Evolutionary conservation across 2,797 vertebrate species (phyloP).

Genomic region (Hybognathus amarus): DNA sequence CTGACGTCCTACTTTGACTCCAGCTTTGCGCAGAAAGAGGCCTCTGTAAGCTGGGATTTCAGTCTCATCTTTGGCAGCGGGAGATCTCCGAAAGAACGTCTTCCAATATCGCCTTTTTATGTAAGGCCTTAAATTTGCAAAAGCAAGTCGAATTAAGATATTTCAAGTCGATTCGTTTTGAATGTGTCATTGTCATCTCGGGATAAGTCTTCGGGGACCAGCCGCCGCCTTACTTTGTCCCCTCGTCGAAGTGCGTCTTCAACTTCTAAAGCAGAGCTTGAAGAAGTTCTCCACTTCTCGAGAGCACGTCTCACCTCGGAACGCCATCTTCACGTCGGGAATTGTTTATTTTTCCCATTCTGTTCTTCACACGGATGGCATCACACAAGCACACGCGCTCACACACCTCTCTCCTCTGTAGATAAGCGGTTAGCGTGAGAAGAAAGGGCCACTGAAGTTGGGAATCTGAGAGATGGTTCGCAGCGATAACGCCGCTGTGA

Average conservation of each 20-base stretch:
- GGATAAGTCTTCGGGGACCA: conserved; percentile 22
- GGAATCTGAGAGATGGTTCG: conserved; percentile 73
- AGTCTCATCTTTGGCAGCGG: conserved; percentile 44
- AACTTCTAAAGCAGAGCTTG: conserved; percentile 24
- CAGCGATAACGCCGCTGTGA: conserved; percentile 76
- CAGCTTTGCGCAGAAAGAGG: conserved; percentile 49
- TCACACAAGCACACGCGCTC: conserved; percentile 32
- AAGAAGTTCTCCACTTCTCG: conserved; percentile 19
- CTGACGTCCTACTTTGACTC: conserved; percentile 71
- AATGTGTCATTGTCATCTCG: conserved; percentile 39
- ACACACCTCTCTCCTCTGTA: conserved; percentile 51
- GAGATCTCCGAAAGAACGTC: conserved; percentile 69
- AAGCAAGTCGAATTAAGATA: conserved; percentile 54
- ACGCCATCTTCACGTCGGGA: not conserved
- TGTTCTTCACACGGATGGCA: conserved; percentile 1
- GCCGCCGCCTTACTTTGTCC: not conserved
- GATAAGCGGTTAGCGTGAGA: conserved; percentile 51
- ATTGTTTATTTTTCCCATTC: conserved; percentile 32
- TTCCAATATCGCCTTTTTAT: conserved; percentile 62
- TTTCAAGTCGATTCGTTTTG: conserved; percentile 42
- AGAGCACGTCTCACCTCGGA: not conserved
- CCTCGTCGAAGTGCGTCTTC: conserved; percentile 15
- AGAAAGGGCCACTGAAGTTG: conserved; percentile 72
- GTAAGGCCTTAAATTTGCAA: conserved; percentile 48
- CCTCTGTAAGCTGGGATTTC: conserved; percentile 57